Conservation (phyloP, 2,797 vertebrate genomes). For the Crenichthys baileyi region DNA sequence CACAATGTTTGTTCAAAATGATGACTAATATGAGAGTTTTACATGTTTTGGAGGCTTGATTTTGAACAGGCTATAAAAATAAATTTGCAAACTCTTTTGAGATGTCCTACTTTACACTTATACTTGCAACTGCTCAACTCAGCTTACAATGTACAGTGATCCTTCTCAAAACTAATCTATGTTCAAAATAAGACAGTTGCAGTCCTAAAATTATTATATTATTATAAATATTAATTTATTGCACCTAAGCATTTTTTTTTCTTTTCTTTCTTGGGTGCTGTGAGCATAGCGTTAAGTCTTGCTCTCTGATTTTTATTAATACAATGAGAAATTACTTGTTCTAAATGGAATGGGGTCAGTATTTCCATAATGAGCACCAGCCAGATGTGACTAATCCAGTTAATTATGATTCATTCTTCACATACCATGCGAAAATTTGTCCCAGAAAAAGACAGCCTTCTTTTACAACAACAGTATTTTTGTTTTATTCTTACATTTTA, state of each 20-base stretch:
- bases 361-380: not conserved
- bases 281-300: not conserved
- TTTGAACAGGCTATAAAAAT: not conserved
- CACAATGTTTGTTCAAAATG: not conserved
- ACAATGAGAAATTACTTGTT: not conserved
- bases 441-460: not conserved
- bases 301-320: not conserved
- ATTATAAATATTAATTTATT: too few relatives aligned
- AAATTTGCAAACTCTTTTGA: not conserved
- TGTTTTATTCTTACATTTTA: not conserved
- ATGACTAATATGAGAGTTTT: not conserved
- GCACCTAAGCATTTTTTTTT: not conserved
- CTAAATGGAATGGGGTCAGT: constrained; percentile 2
- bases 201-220: too few relatives aligned
- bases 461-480: not conserved
- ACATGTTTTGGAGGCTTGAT: not conserved
- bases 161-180: not conserved
- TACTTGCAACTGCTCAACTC: not conserved
- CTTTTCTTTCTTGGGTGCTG: not conserved
- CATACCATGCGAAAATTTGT: not conserved
- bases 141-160: not conserved
- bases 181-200: not conserved
- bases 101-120: not conserved
- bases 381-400: constrained; percentile 3
- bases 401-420: constrained; percentile 4